These are phyloP conservation scores for Xestia sexstrigata DNA, from an alignment of 2,888 invertebrate species.

Conservation along the genomic window DNA sequence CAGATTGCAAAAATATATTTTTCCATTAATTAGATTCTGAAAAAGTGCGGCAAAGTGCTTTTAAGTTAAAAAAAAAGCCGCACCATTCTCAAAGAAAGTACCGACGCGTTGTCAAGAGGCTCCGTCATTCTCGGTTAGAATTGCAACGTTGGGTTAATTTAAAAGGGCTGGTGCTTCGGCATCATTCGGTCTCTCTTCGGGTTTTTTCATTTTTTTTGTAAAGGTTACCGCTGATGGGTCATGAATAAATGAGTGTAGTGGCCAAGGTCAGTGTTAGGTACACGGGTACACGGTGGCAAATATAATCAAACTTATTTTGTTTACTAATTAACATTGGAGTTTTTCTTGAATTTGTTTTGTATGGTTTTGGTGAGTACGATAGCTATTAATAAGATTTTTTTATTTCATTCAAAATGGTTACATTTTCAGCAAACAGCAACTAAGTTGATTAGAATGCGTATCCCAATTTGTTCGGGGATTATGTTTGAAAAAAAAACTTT, in stretches of 20 bases:
- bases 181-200: conserved; percentile 7
- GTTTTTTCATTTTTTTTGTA: conserved; percentile 16
- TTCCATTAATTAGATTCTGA: conserved; percentile 15
- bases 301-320: neutral
- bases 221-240: conserved; percentile 8
- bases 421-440: neutral
- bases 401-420: too few relatives aligned
- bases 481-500: neutral
- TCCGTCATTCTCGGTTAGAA: conserved; percentile 17
- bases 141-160: conserved; percentile 15
- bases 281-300: too few relatives aligned
- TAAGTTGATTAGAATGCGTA: neutral
- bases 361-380: too few relatives aligned
- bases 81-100: conserved; percentile 8
- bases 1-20: neutral
- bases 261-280: neutral
- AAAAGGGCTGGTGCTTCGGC: conserved; percentile 16
- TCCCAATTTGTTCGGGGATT: too few relatives aligned
- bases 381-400: too few relatives aligned
- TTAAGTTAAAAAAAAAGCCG: neutral
- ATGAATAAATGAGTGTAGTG: conserved; percentile 51
- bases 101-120: neutral
- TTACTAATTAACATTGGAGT: neutral
- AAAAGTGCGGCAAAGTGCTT: conserved; percentile 17
- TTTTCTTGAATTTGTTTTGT: neutral